A percentile compares a stretch with the other conserved stretches of the same genome.
Conservation (phyloP, 2,797 vertebrate species). For the Acestrorhynchus altus region DNA sequence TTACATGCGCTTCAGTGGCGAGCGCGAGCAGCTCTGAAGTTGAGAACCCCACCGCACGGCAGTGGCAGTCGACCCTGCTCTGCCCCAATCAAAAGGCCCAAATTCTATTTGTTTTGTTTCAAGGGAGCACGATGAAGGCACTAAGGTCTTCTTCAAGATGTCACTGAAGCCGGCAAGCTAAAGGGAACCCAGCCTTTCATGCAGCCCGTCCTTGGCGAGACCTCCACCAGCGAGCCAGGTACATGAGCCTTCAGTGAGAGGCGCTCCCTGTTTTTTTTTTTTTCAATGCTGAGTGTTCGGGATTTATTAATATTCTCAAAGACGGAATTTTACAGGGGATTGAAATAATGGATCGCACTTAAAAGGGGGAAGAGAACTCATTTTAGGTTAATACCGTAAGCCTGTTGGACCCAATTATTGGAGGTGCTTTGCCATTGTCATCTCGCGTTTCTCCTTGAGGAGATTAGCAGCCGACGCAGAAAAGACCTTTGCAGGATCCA, state of each 20-base stretch:
- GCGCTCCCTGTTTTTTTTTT: constrained; percentile 48
- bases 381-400: constrained; percentile 88
- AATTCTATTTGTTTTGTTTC: constrained; percentile 90
- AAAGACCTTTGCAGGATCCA: constrained; percentile 75
- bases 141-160: constrained; percentile 93
- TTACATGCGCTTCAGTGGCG: constrained; percentile 63
- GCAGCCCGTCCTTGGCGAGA: constrained; percentile 88
- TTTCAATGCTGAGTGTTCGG: constrained; percentile 71
- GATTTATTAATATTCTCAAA: constrained; percentile 85
- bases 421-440: constrained; percentile 85
- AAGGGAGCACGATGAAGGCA: constrained; percentile 96
- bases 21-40: constrained; percentile 74
- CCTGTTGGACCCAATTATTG: constrained; percentile 88
- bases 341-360: constrained; percentile 87
- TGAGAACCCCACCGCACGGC: constrained; percentile 71
- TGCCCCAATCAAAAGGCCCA: constrained; percentile 82
- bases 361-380: constrained; percentile 83
- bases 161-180: constrained; percentile 80
- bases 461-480: constrained; percentile 80
- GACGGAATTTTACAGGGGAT: constrained; percentile 79
- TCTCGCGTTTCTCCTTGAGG: constrained; percentile 83
- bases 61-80: constrained; percentile 58
- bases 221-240: constrained; percentile 92
- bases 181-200: constrained; percentile 75
- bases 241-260: constrained; percentile 69